Evolutionary conservation across 2,113 vertebrate species (phyloP).

Genomic region (Rallus limicola): DNA sequence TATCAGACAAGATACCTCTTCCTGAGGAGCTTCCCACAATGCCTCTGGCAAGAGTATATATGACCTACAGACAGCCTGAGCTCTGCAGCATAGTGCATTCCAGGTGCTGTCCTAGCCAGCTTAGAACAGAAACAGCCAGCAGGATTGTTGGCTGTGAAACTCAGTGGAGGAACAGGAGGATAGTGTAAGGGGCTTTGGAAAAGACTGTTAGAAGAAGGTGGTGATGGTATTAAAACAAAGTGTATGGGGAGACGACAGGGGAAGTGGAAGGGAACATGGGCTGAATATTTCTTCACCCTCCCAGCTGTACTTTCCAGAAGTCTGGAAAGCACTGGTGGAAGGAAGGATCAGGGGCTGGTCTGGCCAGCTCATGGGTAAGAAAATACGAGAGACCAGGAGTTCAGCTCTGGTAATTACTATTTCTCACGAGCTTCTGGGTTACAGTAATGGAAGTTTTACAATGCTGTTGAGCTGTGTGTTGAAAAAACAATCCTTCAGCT

Average conservation of each 20-base stretch:
- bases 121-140: neutral
- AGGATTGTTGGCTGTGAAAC: neutral
- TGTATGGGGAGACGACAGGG: neutral
- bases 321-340: neutral
- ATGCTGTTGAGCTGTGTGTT: slow-evolving; percentile 43
- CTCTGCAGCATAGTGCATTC: neutral
- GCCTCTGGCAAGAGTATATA: neutral
- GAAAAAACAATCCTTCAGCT: slow-evolving; percentile 53
- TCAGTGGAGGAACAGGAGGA: neutral
- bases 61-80: neutral
- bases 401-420: slow-evolving; percentile 15
- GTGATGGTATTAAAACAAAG: neutral
- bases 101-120: neutral
- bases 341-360: neutral
- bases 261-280: neutral
- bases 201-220: neutral
- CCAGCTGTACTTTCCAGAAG: neutral
- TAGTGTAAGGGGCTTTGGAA: neutral
- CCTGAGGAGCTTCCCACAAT: neutral
- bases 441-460: slow-evolving; percentile 38
- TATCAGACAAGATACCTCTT: neutral
- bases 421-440: slow-evolving; percentile 47
- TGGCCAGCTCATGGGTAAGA: neutral
- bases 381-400: neutral
- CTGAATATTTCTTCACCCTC: neutral